Evolutionary conservation across 2,888 invertebrate species (phyloP), one percentile per base, ranked within the genome.

Genomic region (Meiosimyza decipiens): DNA sequence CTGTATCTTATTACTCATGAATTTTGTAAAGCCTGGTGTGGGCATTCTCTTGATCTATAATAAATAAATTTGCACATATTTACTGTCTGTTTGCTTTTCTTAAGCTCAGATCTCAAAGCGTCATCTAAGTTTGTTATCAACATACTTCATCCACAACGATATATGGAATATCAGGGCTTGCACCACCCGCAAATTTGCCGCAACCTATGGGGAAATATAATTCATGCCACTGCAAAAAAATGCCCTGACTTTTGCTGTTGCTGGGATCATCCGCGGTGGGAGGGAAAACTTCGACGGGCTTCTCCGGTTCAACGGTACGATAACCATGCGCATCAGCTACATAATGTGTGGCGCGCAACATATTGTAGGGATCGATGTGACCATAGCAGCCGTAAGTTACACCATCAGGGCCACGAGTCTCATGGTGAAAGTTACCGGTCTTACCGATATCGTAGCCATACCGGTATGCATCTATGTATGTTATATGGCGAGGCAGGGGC

Each of bases 361-460:
- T 88, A 52, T 90, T 90, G 64, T 91, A 90, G 1, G 92, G 91
- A 83, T 93, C 92, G 55, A 93, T 90, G 85, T 92, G 92, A 47
- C 94, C 94, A 79, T 94, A 94, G 84, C 94, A 94, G 77, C 94
- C 94, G 80, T 94, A 94, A 0, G 93, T 94, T 18, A 94, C 92
- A 22, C 92, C 92, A 80, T 94, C 93, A 0, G 92, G 91, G 6
- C 93, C 93, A 72, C 92, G 90, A 73, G 90, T 91, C 87, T 94
- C 94, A 82, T 94, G 93, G 84, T 94, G 94, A 83, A 94, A 94
- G 86, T 94, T 93, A 55, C 92, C 92, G 80, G 91, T 91, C 4
- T 92, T 91, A 71, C 91, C 92, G 70, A 94, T 91, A 83, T 93
- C 93, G 84, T 94, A 94, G 74, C 94, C 94, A 83, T 93, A 94